Conservation (phyloP, 2,113 vertebrate genomes). For the Ictalurus furcatus region DNA sequence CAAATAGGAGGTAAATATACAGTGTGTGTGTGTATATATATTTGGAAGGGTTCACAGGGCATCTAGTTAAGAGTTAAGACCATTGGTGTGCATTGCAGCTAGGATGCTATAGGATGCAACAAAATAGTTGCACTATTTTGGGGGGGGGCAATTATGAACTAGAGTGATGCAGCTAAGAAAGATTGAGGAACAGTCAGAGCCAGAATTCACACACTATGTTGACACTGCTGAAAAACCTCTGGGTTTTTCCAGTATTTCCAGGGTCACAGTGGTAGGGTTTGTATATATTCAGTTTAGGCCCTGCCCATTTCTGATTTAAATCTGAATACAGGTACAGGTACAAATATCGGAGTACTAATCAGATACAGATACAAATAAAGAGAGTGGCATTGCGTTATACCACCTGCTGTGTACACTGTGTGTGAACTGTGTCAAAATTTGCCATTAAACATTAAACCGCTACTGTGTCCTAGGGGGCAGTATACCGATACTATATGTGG, state of each 20-base stretch:
- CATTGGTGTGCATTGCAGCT: background rate
- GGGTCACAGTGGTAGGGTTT: too few species aligned
- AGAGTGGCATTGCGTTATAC: background rate
- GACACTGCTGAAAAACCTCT: too few species aligned
- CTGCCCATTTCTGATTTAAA: background rate
- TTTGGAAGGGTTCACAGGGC: background rate
- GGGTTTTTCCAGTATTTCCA: background rate
- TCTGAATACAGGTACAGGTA: background rate
- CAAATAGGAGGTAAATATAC: background rate
- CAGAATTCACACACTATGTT: too few species aligned
- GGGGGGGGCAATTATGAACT: too few species aligned
- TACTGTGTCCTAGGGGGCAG: background rate
- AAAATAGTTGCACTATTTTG: background rate
- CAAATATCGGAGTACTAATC: background rate
- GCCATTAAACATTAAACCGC: background rate
- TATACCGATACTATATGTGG: background rate
- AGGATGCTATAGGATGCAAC: background rate
- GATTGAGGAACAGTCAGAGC: too few species aligned
- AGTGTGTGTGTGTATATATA: background rate
- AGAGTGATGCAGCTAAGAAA: too few species aligned
- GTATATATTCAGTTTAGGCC: too few species aligned
- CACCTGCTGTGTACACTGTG: background rate
- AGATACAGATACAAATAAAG: background rate
- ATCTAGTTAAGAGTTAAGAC: background rate
- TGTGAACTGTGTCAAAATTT: background rate